Evolutionary conservation across 1,140 invertebrate genomes (phyloP).

Genomic region (Sesamia nonagrioides): DNA sequence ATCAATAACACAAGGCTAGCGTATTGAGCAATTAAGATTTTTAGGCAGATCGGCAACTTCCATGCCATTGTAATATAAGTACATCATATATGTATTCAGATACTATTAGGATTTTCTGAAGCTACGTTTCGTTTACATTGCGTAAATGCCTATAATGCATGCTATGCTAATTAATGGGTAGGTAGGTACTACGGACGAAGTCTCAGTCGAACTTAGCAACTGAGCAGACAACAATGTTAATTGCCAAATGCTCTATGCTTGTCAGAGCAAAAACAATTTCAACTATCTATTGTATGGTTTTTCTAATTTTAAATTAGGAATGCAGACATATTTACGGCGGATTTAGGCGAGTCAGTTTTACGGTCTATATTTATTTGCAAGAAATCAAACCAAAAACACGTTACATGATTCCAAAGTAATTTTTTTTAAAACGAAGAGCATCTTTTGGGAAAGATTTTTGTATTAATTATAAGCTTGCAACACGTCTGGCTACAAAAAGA

Average conservation of each 20-base stretch:
- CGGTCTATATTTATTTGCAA: background rate
- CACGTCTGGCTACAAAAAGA: constrained; percentile 1
- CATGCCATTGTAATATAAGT: too few relatives aligned
- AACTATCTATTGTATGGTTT: constrained; percentile 10
- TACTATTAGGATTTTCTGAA: too few relatives aligned
- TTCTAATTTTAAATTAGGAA: constrained; percentile 24
- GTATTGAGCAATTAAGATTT: too few relatives aligned
- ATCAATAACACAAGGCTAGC: too few relatives aligned
- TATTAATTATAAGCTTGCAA: constrained; percentile 22
- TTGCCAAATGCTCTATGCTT: constrained; percentile 25
- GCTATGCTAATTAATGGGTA: background rate
- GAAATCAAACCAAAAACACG: background rate
- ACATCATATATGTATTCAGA: too few relatives aligned
- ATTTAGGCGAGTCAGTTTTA: background rate
- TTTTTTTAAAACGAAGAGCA: background rate
- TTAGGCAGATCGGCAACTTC: too few relatives aligned
- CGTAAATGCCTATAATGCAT: background rate
- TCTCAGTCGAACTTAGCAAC: constrained; percentile 13
- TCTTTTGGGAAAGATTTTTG: constrained; percentile 25
- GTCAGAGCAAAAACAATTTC: constrained; percentile 28
- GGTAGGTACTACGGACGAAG: background rate
- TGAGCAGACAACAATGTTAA: constrained; percentile 15
- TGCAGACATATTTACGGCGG: background rate
- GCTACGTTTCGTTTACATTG: too few relatives aligned
- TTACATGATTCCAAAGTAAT: background rate